These are phyloP conservation scores for Dolomedes plantarius DNA, from an alignment of 2,888 invertebrate genomes.

Conservation along the genomic window DNA sequence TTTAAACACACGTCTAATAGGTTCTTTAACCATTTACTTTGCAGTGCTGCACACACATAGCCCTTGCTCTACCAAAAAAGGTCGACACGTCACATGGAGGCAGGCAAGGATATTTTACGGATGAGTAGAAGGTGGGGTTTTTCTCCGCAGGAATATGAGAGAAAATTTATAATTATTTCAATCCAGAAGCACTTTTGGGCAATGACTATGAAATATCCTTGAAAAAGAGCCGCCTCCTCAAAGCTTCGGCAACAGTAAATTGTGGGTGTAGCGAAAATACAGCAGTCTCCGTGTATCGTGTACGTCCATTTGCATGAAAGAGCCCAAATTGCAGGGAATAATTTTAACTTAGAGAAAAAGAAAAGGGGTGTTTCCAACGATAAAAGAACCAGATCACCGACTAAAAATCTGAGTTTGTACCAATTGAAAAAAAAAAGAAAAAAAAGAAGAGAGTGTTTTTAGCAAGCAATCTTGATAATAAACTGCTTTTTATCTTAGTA, in stretches of 20 bases:
- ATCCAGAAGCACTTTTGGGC: background rate
- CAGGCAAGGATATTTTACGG: constrained; percentile 7
- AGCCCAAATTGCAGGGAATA: too few relatives aligned
- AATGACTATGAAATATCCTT: background rate
- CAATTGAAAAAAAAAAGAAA: too few relatives aligned
- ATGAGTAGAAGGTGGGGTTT: constrained; percentile 9
- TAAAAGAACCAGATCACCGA: too few relatives aligned
- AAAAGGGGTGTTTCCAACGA: too few relatives aligned
- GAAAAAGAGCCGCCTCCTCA: background rate
- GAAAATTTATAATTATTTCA: constrained; percentile 12
- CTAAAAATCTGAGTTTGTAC: too few relatives aligned
- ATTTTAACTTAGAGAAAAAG: too few relatives aligned
- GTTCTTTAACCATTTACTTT: constrained; percentile 63
- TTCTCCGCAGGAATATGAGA: background rate
- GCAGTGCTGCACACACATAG: background rate
- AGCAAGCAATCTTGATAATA: too few relatives aligned
- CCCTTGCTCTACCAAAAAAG: constrained; percentile 9
- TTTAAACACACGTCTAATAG: constrained; percentile 65
- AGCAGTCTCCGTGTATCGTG: too few relatives aligned
- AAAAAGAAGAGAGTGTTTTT: too few relatives aligned
- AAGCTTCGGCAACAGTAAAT: background rate
- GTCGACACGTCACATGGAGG: background rate
- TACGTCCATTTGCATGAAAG: too few relatives aligned
- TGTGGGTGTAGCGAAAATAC: background rate
- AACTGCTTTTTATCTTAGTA: too few relatives aligned